Evolutionary conservation across 2,888 invertebrate species (phyloP).

Genomic region (Callosobruchus maculatus): DNA sequence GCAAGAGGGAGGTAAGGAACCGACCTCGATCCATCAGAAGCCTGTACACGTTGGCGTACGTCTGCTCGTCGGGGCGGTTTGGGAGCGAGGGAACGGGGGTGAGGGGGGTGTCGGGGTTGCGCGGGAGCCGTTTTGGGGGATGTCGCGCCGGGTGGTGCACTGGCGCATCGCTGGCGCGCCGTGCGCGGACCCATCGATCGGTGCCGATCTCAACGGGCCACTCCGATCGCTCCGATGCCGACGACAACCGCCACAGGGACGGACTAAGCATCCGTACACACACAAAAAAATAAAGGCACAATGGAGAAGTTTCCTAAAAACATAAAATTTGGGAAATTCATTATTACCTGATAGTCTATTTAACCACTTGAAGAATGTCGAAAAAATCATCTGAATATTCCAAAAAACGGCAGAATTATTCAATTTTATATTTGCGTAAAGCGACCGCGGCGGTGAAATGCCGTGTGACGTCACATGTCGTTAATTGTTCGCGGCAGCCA

Average conservation of each 20-base stretch:
- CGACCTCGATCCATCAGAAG: background rate
- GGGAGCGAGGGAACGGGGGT: background rate
- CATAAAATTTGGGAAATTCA: too few species aligned
- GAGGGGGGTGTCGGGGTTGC: conserved; percentile 6
- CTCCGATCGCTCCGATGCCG: background rate
- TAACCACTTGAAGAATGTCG: too few species aligned
- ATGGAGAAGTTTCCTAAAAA: too few species aligned
- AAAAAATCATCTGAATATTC: too few species aligned
- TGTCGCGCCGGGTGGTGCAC: conserved; percentile 47
- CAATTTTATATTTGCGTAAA: too few species aligned
- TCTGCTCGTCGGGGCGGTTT: background rate
- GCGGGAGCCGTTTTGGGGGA: conserved; percentile 14
- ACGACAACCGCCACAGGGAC: background rate
- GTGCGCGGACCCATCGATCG: conserved; percentile 42
- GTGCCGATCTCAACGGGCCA: background rate
- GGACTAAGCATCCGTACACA: background rate
- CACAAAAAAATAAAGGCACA: background rate
- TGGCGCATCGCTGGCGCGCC: conserved; percentile 36
- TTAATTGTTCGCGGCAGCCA: too few species aligned
- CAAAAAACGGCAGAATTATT: too few species aligned
- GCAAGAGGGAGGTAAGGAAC: background rate
- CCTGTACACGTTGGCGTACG: background rate
- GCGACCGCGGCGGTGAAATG: too few species aligned
- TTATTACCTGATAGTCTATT: too few species aligned
- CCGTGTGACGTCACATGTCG: too few species aligned